These are phyloP conservation scores for Hycleus phaleratus DNA, from an alignment of 1,140 invertebrate genomes.

Conservation along the genomic window DNA sequence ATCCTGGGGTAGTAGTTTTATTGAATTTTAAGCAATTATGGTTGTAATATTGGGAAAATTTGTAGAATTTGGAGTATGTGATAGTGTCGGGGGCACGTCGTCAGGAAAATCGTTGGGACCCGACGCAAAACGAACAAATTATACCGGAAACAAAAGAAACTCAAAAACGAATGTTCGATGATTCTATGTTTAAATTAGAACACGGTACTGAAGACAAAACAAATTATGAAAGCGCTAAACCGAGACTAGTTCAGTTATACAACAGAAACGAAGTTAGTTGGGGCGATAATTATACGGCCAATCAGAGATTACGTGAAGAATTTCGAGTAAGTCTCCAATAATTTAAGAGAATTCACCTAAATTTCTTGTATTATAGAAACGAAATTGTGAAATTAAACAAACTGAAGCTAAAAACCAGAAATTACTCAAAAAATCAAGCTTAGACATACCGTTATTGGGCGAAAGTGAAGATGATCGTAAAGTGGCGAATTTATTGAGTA, in stretches of 20 bases:
- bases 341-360: neutral
- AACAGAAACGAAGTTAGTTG: conserved; percentile 69
- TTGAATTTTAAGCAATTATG: neutral
- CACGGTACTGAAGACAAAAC: conserved; percentile 78
- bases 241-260: conserved; percentile 64
- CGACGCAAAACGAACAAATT: conserved; percentile 90
- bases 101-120: conserved; percentile 98
- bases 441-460: conserved; percentile 69
- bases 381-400: conserved; percentile 67
- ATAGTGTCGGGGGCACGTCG: conserved; percentile 89
- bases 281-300: conserved; percentile 87
- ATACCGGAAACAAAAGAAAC: conserved; percentile 84
- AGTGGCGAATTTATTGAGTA: conserved; percentile 66
- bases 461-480: conserved; percentile 73
- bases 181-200: conserved; percentile 95
- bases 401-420: conserved; percentile 58
- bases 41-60: conserved; percentile 27
- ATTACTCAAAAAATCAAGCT: conserved; percentile 67
- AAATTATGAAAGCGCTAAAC: conserved; percentile 61
- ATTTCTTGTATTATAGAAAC: conserved; percentile 48
- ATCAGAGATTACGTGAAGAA: conserved; percentile 68
- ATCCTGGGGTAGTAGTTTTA: conserved; percentile 72
- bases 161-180: conserved; percentile 78
- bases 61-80: conserved; percentile 93
- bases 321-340: conserved; percentile 63